A percentile compares a stretch with the other conserved stretches of the same genome.
Conservation (phyloP, 1,140 invertebrate genomes). For the Micrasema minimum region DNA sequence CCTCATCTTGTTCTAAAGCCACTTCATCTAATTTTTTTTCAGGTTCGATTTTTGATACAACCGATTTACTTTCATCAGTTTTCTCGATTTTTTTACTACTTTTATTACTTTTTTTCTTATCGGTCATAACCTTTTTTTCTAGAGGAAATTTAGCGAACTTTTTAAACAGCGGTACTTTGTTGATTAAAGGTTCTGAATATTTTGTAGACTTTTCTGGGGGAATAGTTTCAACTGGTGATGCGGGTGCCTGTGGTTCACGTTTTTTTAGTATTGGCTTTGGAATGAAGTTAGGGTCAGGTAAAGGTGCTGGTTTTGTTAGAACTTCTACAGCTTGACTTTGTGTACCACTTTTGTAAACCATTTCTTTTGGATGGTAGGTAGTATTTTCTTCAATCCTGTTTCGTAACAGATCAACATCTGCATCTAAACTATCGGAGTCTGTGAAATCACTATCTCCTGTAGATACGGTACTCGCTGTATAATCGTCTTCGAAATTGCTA, state of each 20-base stretch:
- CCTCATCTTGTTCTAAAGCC: slow-evolving; percentile 68
- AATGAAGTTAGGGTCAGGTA: slow-evolving; percentile 72
- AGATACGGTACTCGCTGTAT: slow-evolving; percentile 70
- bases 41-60: slow-evolving; percentile 2
- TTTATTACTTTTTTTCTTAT: slow-evolving; percentile 59
- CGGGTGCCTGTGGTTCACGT: slow-evolving; percentile 56
- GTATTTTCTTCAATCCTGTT: slow-evolving; percentile 69
- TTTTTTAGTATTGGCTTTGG: slow-evolving; percentile 81
- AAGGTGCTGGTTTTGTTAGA: slow-evolving; percentile 66
- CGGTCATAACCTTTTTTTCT: slow-evolving; percentile 61
- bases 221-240: slow-evolving; percentile 7
- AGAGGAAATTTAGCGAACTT: slow-evolving; percentile 63
- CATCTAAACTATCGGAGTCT: slow-evolving; percentile 66
- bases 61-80: slow-evolving; percentile 35
- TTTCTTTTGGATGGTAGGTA: slow-evolving; percentile 75
- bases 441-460: slow-evolving; percentile 61
- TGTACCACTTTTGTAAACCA: slow-evolving; percentile 56
- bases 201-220: slow-evolving; percentile 58
- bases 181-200: slow-evolving; percentile 59
- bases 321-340: slow-evolving; percentile 68
- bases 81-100: slow-evolving; percentile 50
- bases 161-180: slow-evolving; percentile 63
- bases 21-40: slow-evolving; percentile 52
- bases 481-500: slow-evolving; percentile 68
- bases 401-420: slow-evolving; percentile 67